Base-by-base conservation (phyloP, 1,140 invertebrate species). In the Pomacea maculata region DNA sequence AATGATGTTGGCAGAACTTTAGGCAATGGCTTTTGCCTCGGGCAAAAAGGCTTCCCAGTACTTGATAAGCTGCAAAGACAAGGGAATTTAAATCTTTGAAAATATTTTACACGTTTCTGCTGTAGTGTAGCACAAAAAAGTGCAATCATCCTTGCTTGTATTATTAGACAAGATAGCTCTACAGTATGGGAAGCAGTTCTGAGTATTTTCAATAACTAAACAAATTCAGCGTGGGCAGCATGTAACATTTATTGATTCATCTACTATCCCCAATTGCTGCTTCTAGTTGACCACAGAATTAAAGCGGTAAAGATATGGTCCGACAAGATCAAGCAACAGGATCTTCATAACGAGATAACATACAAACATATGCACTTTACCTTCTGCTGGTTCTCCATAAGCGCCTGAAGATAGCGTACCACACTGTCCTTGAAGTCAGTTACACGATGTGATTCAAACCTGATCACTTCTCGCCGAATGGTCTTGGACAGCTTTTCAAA, bases 401-500 rank as follows among this genome's bases (percentile, higher is more conserved):
- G 95, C 78, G 95, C 94, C 91, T 99, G 97, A 83, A 99, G 93
- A 92, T 99, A 99, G 86, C 95, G 95, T 25, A 98, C 94, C 9
- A 93, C 86, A 85, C 98, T 94, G 74, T 95, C 95, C 88, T 98
- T 97, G 89, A 99, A 98, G 89, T 99, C 98, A 80, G 95, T 93
- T 19, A 98, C 95, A 86, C 98, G 94, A 74, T 95, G 94, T 78
- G 95, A 93, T 90, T 99, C 97, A 92, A 98, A 98, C 55, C 96
- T 93, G 85, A 98, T 96, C 90, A 99, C 94, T 92, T 99, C 98
- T 80, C 96, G 96, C 88, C 98, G 97, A 84, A 99, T 99, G 92
- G 97, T 97, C 85, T 95, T 95, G 1, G 97, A 99, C 89, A 99
- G 99, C 86, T 95, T 95, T 88, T 99, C 95, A 92, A 99, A 99